These are phyloP conservation scores for Helostoma temminkii DNA, from an alignment of 2,797 vertebrate species.

Conservation along the genomic window DNA sequence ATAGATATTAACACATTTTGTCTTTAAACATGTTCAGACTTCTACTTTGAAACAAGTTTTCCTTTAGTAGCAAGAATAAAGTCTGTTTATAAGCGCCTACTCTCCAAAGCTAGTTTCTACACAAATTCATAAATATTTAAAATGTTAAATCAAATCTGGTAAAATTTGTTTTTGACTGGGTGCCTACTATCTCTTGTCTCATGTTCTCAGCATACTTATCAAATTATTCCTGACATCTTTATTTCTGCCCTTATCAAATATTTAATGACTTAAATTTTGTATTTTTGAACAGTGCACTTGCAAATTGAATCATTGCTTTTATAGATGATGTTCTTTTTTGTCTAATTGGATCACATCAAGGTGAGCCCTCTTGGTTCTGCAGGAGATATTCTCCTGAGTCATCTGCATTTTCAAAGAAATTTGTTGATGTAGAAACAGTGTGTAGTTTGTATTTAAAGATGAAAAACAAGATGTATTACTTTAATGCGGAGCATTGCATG, in stretches of 20 bases:
- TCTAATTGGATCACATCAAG: conserved; percentile 15
- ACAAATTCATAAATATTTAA: conserved; percentile 27
- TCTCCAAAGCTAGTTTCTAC: conserved; percentile 3
- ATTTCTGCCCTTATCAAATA: conserved; percentile 50
- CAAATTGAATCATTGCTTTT: conserved; percentile 31
- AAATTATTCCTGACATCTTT: conserved; percentile 53
- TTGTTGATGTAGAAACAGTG: conserved; percentile 37
- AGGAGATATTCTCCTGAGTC: conserved; percentile 12
- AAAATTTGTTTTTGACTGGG: conserved; percentile 45
- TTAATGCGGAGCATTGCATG: conserved; percentile 53
- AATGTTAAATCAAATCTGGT: conserved; percentile 40
- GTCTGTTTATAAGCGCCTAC: conserved; percentile 14
- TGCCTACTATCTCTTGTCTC: conserved; percentile 1
- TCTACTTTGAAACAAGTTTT: conserved; percentile 3
- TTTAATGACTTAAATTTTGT: conserved; percentile 32
- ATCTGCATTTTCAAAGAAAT: conserved; percentile 23
- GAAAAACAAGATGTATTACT: conserved; percentile 42
- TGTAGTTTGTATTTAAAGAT: conserved; percentile 39
- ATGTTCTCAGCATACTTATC: conserved; percentile 18
- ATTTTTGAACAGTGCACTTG: conserved; percentile 35
- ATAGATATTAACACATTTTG: conserved; percentile 15
- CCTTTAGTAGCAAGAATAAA: conserved; percentile 18
- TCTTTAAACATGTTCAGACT: conserved; percentile 1
- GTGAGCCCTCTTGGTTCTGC: conserved; percentile 4
- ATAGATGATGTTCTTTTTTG: conserved; percentile 17